Conservation (phyloP, 2,888 invertebrate species). For the Torymus texanus region DNA sequence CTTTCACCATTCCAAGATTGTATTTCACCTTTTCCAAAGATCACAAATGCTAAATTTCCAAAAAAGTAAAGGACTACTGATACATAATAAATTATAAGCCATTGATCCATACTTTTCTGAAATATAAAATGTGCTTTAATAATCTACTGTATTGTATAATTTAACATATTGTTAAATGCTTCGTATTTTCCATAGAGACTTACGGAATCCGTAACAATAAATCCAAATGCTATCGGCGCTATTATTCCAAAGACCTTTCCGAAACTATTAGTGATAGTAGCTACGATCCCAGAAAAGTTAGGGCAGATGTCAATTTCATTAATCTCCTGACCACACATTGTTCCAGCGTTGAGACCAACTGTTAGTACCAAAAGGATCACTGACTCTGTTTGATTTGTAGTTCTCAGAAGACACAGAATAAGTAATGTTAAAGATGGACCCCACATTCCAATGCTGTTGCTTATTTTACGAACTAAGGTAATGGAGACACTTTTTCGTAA, state of each 20-base stretch:
- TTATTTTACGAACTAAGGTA: slow-evolving; percentile 69
- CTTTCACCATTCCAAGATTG: slow-evolving; percentile 16
- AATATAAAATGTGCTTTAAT: not conserved
- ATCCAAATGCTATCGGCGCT: slow-evolving; percentile 73
- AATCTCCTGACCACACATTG: slow-evolving; percentile 72
- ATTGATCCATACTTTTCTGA: slow-evolving; percentile 2
- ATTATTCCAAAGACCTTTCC: slow-evolving; percentile 74
- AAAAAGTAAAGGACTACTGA: slow-evolving; percentile 79
- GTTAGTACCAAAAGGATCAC: slow-evolving; percentile 65
- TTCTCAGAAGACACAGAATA: slow-evolving; percentile 60
- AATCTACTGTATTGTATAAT: too few relatives aligned
- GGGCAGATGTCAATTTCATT: slow-evolving; percentile 77
- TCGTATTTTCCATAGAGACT: not conserved
- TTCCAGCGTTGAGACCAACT: slow-evolving; percentile 69
- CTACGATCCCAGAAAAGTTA: slow-evolving; percentile 75
- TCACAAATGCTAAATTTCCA: slow-evolving; percentile 79
- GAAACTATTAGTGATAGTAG: slow-evolving; percentile 75
- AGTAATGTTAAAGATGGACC: slow-evolving; percentile 75
- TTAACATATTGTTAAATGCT: too few relatives aligned
- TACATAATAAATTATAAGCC: slow-evolving; percentile 80
- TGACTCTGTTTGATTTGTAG: slow-evolving; percentile 55
- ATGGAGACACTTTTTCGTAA: slow-evolving; percentile 65
- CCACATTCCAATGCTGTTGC: slow-evolving; percentile 78
- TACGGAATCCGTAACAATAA: slow-evolving; percentile 63
- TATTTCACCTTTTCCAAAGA: slow-evolving; percentile 61